Evolutionary conservation across 1,140 invertebrate species (phyloP), one percentile per base, ranked within the genome.

Genomic region (Cataglyphis hispanica): DNA sequence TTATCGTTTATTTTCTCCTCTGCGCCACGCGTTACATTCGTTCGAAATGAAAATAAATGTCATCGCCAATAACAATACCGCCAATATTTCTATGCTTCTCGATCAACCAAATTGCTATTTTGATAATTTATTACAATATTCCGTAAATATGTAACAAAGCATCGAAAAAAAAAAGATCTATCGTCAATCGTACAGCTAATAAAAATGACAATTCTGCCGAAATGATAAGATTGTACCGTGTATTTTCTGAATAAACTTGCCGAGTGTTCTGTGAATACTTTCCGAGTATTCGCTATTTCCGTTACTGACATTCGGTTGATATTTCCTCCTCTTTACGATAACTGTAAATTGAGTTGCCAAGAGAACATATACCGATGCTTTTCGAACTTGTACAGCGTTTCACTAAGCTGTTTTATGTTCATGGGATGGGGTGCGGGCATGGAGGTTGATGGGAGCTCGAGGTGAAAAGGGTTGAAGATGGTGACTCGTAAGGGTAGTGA

Each of bases 401-500:
- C 43, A 50, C 70, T 78, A 50, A 78, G 83, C 61, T 84, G 37
- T 76, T 76, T 84, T 78, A 84, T 78, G 61, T 58, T 63, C 40
- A 31, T 37, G 34, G 72, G 43, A 64, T 81, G 56, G 61, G 66
- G 46, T 27, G 25, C 46, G 77, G 40, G 69, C 76, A 56, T 89
- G 86, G 86, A 46, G 60, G 75, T 67, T 81, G 84, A 86, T 60
- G 87, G 84, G 37, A 27, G 53, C 40, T 40, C 43, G 84, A 4
- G 58, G 37, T 74, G 61, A 87, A 88, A 84, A 89, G 87, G 61
- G 84, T 87, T 74, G 81, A 88, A 63, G 81, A 83, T 84, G 75
- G 67, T 70, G 61, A 61, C 84, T 86, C 72, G 31, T 84, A 43
- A 84, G 84, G 90, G 58, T 87, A 89, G 84, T 89, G 91, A 92